Evolutionary conservation across 2,888 invertebrate genomes (phyloP).

Genomic region (Bembecia ichneumoniformis): DNA sequence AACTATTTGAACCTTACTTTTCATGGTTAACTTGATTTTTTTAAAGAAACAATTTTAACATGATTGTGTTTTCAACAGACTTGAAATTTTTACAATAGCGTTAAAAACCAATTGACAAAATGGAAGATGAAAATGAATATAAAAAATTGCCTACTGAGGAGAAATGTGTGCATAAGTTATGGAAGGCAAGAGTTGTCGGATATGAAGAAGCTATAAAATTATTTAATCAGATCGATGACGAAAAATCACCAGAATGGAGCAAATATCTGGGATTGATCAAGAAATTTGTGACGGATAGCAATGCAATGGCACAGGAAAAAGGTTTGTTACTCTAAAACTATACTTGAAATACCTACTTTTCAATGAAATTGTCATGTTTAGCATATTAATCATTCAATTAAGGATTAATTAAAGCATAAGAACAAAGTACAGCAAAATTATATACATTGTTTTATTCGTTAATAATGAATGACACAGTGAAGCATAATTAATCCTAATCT

Average conservation of each 20-base stretch:
- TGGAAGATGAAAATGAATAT: conserved; percentile 91
- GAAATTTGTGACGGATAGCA: conserved; percentile 94
- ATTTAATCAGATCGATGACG: conserved; percentile 90
- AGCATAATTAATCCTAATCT: no score
- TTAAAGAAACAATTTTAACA: conserved; percentile 6
- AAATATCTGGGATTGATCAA: conserved; percentile 92
- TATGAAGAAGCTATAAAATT: conserved; percentile 94
- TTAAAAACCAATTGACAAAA: conserved; percentile 36
- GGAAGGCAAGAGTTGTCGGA: conserved; percentile 95
- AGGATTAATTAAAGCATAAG: no score
- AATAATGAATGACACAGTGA: no score
- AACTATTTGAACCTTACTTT: conserved; percentile 20
- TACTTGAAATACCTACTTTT: no score
- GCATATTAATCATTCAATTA: no score
- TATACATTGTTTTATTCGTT: no score
- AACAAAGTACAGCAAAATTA: no score
- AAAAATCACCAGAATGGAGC: conserved; percentile 94
- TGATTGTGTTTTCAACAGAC: conserved; percentile 1
- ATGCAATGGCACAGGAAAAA: conserved; percentile 96
- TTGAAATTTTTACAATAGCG: conserved; percentile 17
- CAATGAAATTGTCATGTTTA: no score
- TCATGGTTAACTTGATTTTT: conserved; percentile 50
- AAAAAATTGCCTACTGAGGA: conserved; percentile 91
- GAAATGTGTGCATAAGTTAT: conserved; percentile 92
- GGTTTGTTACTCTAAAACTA: conserved; percentile 55